Conservation (phyloP, 2,113 vertebrate genomes). For the Vulpes lagopus region DNA sequence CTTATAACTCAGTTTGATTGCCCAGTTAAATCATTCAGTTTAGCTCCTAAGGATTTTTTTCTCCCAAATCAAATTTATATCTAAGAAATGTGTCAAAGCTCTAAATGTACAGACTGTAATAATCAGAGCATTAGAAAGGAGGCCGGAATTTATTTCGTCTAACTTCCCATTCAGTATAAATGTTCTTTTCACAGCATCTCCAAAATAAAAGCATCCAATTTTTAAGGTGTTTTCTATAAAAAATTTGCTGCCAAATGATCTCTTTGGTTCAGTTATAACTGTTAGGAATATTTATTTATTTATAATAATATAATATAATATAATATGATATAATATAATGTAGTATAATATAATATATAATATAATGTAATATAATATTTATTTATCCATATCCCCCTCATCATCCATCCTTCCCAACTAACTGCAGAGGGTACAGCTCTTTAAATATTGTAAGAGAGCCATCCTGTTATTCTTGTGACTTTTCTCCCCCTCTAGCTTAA, state of each 20-base stretch:
- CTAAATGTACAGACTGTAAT: not conserved
- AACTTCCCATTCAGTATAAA: not conserved
- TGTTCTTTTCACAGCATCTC: not conserved
- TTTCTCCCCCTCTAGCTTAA: conserved; percentile 13
- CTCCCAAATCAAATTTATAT: conserved; percentile 16
- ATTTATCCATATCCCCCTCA: not conserved
- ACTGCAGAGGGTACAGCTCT: not conserved
- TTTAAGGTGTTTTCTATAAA: not conserved
- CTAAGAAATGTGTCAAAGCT: not conserved
- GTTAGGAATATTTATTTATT: not conserved
- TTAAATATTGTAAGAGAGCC: not conserved
- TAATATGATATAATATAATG: too few species aligned
- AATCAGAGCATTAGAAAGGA: not conserved
- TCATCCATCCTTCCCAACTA: not conserved
- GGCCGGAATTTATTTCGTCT: not conserved
- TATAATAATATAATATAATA: too few species aligned
- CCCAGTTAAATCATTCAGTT: not conserved
- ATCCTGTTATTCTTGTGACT: not conserved
- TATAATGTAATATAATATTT: too few species aligned
- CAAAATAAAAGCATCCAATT: not conserved
- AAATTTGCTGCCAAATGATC: not conserved
- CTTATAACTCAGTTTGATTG: not conserved
- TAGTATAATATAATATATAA: too few species aligned
- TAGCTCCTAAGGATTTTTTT: not conserved
- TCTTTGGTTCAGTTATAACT: not conserved